Base-by-base conservation (phyloP, 2,888 invertebrate genomes). In the Apodemia mormo region DNA sequence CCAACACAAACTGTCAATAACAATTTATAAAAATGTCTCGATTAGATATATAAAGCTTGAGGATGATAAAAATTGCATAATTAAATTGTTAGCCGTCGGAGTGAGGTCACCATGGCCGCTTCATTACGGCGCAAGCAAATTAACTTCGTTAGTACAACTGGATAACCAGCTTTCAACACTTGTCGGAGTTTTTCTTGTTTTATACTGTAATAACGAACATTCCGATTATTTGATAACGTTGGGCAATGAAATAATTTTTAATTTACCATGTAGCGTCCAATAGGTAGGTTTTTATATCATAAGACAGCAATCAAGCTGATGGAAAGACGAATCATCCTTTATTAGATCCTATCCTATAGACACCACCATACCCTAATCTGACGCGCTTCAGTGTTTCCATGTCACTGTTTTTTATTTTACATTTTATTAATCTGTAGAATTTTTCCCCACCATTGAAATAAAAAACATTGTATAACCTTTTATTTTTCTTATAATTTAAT, bases 91-190 rank as follows among this genome's bases (percentile, higher is more conserved):
- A 77, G 75, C 73, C 71, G 71, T 52, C 61, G 33, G 72, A 56
- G 71, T 65, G 71, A 66, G 77, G 72, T 75, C 75, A 75, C 70
- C 73, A 71, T 65, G 77, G 78, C 76, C 73, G 76, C 79, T 82
- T 84, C 82, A 84, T 84, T 84, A 82, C 73, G 70, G 71, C 30
- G 71, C 75, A 75, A 75, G 73, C 76, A 82, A 85, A 87, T 87
- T 87, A 82, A 75, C 83, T 86, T 87, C 85, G 87, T 87, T 56
- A 66, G 64, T 49, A 64, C 49, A 66, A 52, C 66, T 49, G 43
- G 33, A 45, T 66, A 33, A 49, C 54, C 43, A 29, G n/a, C 56
- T 69, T 61, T 61, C 61, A 61, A 61, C 61, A 61, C 12, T 61
- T 61, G 33, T 33, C 12, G 2, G 10, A 61, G 61, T 61, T 61